These are phyloP conservation scores for Sminthopsis crassicaudata DNA, from an alignment of 2,113 vertebrate genomes.

Conservation along the genomic window DNA sequence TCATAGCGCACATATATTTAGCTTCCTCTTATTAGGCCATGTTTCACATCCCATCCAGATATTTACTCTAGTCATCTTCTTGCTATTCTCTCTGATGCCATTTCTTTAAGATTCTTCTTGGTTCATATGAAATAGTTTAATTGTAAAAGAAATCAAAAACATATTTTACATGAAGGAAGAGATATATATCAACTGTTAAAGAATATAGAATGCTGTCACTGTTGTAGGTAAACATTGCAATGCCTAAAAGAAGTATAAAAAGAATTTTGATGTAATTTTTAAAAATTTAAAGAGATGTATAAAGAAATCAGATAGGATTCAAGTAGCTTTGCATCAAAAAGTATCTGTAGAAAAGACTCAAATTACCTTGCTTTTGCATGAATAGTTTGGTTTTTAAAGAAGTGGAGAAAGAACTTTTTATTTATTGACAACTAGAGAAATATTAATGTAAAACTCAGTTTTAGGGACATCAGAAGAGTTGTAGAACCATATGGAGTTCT, in stretches of 20 bases:
- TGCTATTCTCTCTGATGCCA: background rate
- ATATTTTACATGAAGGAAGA: background rate
- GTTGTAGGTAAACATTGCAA: background rate
- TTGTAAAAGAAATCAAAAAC: too few relatives aligned
- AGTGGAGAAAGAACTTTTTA: background rate
- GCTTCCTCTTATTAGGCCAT: background rate
- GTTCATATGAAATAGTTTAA: background rate
- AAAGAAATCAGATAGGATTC: background rate
- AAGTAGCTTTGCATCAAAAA: background rate
- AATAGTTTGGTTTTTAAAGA: background rate
- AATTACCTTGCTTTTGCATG: background rate
- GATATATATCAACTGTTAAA: background rate
- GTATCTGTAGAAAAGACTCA: background rate
- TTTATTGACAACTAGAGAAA: background rate
- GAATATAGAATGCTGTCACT: background rate
- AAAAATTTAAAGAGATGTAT: background rate
- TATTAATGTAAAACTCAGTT: background rate
- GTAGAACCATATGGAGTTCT: background rate
- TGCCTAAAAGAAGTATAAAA: background rate
- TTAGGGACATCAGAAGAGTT: background rate
- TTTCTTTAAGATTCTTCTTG: background rate
- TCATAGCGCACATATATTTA: background rate
- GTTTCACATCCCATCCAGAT: background rate
- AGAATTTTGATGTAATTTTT: background rate
- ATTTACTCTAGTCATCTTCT: background rate